These are phyloP conservation scores for Megastigmus dorsalis DNA, from an alignment of 2,888 invertebrate species.

Conservation along the genomic window DNA sequence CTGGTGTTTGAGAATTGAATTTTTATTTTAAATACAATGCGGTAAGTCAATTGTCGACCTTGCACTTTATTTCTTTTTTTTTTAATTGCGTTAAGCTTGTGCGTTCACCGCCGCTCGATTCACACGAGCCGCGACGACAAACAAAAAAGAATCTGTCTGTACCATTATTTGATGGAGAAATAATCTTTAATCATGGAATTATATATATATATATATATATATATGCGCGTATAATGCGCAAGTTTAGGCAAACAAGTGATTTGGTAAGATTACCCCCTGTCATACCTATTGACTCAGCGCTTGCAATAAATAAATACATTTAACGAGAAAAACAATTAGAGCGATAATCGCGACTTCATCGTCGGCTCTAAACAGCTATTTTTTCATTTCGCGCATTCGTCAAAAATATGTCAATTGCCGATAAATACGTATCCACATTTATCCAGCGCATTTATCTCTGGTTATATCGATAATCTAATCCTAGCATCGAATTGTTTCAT, in stretches of 20 bases:
- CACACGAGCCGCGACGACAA: not conserved
- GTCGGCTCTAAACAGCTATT: too few species aligned
- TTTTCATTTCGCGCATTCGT: too few species aligned
- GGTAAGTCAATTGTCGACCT: slow-evolving; percentile 26
- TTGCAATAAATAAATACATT: not conserved
- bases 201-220: not conserved
- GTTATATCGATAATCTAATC: not conserved
- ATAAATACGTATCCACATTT: not conserved
- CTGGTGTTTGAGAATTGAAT: slow-evolving; percentile 27
- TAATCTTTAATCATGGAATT: slow-evolving; percentile 7
- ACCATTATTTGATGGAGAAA: not conserved
- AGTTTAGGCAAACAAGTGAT: too few species aligned
- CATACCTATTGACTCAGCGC: not conserved
- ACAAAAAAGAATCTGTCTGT: not conserved
- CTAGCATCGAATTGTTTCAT: too few species aligned
- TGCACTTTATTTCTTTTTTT: slow-evolving; percentile 23
- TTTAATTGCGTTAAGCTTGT: slow-evolving; percentile 31
- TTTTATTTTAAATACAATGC: slow-evolving; percentile 40
- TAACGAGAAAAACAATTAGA: too few species aligned
- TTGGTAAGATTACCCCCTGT: not conserved
- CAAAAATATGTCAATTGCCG: not conserved
- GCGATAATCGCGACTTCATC: too few species aligned
- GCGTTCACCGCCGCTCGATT: not conserved
- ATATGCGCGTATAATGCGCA: too few species aligned
- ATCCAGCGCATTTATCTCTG: not conserved